Conservation (phyloP, 2,888 invertebrate genomes). For the Drosophila anomelani region DNA sequence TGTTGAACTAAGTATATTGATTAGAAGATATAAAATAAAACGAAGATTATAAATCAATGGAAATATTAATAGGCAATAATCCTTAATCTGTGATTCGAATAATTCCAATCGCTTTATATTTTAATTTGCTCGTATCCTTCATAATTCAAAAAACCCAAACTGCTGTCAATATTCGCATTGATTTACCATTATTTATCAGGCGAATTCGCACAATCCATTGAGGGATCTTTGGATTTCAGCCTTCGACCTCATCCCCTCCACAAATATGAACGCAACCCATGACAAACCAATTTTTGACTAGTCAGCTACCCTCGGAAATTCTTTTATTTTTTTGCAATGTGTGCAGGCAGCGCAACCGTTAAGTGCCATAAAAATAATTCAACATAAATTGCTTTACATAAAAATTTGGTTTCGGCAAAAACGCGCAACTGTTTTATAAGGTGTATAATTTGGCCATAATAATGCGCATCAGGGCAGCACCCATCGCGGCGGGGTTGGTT, state of each 20-base stretch:
- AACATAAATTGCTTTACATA: slow-evolving; percentile 85
- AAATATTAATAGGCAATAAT: no score
- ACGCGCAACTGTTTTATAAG: slow-evolving; percentile 73
- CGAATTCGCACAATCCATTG: slow-evolving; percentile 6
- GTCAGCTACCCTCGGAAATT: slow-evolving; percentile 23
- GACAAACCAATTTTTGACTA: slow-evolving; percentile 47
- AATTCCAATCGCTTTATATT: background rate
- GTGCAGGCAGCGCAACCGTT: slow-evolving; percentile 71
- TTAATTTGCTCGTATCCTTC: background rate
- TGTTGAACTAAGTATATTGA: no score
- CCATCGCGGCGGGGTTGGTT: slow-evolving; percentile 57
- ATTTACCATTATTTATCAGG: slow-evolving; percentile 37
- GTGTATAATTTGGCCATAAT: slow-evolving; percentile 85
- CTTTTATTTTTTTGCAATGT: slow-evolving; percentile 4
- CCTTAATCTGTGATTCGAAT: background rate
- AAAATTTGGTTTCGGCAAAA: slow-evolving; percentile 69
- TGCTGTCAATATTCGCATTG: slow-evolving; percentile 28
- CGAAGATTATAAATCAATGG: no score
- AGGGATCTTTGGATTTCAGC: slow-evolving; percentile 1
- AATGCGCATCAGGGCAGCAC: slow-evolving; percentile 83
- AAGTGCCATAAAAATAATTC: slow-evolving; percentile 85
- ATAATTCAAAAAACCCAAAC: background rate
- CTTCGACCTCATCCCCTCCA: background rate
- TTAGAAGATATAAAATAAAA: no score
- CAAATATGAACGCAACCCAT: slow-evolving; percentile 7